Conservation (phyloP, 2,797 vertebrate species). For the Philypnodon macrostomus region DNA sequence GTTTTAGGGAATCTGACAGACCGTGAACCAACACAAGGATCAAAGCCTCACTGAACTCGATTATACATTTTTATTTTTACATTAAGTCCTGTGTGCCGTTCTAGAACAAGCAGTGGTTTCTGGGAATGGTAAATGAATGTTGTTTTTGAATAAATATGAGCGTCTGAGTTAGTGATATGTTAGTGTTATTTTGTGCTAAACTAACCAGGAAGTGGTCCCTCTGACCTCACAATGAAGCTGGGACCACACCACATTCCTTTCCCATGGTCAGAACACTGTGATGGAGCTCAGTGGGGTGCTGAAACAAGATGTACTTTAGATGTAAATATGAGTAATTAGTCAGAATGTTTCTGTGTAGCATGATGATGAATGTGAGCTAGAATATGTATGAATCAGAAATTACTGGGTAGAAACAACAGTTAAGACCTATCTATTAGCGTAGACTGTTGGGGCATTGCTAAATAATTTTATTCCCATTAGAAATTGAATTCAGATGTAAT, state of each 20-base stretch:
- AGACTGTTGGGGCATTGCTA: too few species aligned
- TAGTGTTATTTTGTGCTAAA: slow-evolving; percentile 20
- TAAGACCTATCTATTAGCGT: too few species aligned
- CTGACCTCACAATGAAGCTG: slow-evolving; percentile 34
- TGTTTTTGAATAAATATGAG: not conserved
- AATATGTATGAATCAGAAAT: too few species aligned
- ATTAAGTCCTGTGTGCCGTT: not conserved
- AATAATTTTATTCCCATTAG: too few species aligned
- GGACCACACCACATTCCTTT: slow-evolving; percentile 46
- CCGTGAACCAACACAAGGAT: slow-evolving; percentile 16
- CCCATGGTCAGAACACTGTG: slow-evolving; percentile 39
- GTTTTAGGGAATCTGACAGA: slow-evolving; percentile 17
- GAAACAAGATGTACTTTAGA: too few species aligned
- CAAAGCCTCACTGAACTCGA: slow-evolving; percentile 6
- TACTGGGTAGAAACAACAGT: too few species aligned
- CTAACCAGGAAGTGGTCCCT: slow-evolving; percentile 47
- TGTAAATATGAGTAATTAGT: too few species aligned
- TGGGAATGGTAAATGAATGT: not conserved
- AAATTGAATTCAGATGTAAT: too few species aligned
- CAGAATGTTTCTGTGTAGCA: too few species aligned
- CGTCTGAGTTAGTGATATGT: not conserved
- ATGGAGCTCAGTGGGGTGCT: not conserved
- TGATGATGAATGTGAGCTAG: too few species aligned
- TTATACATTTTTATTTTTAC: not conserved
- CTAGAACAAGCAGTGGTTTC: not conserved